Evolutionary conservation across 2,888 invertebrate species (phyloP).

Genomic region (Drosophila prostipennis): DNA sequence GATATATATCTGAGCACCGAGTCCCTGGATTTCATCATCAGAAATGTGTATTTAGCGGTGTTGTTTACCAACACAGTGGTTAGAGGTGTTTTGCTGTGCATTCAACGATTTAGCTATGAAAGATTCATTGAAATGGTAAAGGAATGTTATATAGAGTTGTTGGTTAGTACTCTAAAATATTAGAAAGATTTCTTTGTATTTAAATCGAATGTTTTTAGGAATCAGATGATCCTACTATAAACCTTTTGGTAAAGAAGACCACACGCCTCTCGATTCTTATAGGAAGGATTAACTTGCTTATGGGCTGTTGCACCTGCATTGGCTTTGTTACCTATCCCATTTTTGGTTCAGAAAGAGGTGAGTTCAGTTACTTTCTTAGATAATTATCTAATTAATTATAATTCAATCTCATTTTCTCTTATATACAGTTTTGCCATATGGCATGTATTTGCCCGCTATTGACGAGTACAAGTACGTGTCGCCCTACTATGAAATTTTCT

Average conservation of each 20-base stretch:
- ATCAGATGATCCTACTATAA: constrained; percentile 48
- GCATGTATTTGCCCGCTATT: constrained; percentile 71
- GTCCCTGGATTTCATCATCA: constrained; percentile 69
- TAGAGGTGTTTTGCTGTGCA: constrained; percentile 59
- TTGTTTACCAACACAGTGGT: constrained; percentile 73
- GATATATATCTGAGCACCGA: constrained; percentile 74
- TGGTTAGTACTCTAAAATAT: constrained; percentile 38
- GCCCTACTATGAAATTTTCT: constrained; percentile 74
- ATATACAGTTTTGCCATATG: constrained; percentile 72
- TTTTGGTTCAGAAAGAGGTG: constrained; percentile 70
- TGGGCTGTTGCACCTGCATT: constrained; percentile 70
- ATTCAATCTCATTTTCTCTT: background rate
- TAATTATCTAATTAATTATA: too few relatives aligned
- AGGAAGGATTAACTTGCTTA: constrained; percentile 67
- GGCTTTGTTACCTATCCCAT: constrained; percentile 75
- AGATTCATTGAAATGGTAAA: constrained; percentile 65
- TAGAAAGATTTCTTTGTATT: too few relatives aligned
- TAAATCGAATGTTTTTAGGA: constrained; percentile 28
- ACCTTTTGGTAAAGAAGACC: constrained; percentile 55
- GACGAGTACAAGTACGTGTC: constrained; percentile 62
- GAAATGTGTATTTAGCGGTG: constrained; percentile 76
- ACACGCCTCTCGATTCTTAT: constrained; percentile 61
- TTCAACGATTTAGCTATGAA: constrained; percentile 68
- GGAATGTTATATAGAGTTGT: constrained; percentile 62
- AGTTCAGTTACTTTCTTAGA: constrained; percentile 21